Base-by-base conservation (phyloP, 2,888 invertebrate genomes). In the Erebia aethiops region DNA sequence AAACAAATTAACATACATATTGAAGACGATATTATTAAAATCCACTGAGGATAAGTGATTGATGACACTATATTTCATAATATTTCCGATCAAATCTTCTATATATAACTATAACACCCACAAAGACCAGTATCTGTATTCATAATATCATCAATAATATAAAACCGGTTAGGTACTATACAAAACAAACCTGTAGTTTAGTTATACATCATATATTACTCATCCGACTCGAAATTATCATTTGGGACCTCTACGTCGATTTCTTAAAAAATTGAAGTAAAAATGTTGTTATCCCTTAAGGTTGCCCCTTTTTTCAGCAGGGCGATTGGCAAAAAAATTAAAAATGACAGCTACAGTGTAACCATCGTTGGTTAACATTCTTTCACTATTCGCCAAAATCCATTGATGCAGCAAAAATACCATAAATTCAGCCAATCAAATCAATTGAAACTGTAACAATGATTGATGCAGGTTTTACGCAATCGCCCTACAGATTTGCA, bases 1-100 rank as follows among this genome's bases (percentile, higher is more conserved):
- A n/a, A 43, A 43, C 43, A 18, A 58, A 58, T 58, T 58, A 58
- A 58, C 41, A n/a, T 41, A 16, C 60, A 60, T 60, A 46, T 43
- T 61, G n/a, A 43, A 13, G 18, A 21, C 9, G 13, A 46, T 61
- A 46, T 61, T 13, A 61, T 46, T 46, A 61, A 43, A 43, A 61
- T 61, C 13, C 43, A 41, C 11, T 60, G 5, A 58, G 57, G 10
- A 14, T 51, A 51, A 16, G 7, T 60, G 18, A 61, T 61, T 61
- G 43, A 61, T 61, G 46, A 18, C 13, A 46, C 13, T 61, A n/a
- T 43, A 61, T 61, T 43, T 46, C 61, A 46, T 61, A 18, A 46
- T 46, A 46, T 46, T 46, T 61, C 11, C 43, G 16, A 56, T 56
- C 21, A 56, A 11, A 56, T 18, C 54, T 18, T 18, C 18, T 2